Evolutionary conservation across 2,888 invertebrate genomes (phyloP), one percentile per base, ranked within the genome.

Genomic region (Dyspetes luteomarginatus): DNA sequence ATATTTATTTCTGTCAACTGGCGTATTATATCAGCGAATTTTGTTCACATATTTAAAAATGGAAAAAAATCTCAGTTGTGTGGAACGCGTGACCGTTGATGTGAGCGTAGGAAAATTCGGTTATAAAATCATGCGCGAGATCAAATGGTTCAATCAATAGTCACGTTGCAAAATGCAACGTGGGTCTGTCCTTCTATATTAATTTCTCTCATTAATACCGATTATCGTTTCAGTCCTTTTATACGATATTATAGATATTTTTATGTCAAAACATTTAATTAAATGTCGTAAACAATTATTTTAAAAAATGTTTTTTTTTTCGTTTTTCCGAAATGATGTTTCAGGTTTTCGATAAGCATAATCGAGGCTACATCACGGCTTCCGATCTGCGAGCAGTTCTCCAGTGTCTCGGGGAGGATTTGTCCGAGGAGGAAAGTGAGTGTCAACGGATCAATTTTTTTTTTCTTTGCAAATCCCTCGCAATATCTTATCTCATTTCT

Each of bases 401-500:
- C 79, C 97, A 97, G 91, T 97, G 97, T 91, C 93, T 97, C 75
- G 97, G 97, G 1, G 97, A 97, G 91, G 97, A 97, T 89, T 92
- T 97, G 58, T 96, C 96, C 9, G 97, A 97, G 88, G 97, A 97
- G 92, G 97, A 97, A 92, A 97, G 97, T 97, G 91, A 95, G 95
- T 94, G 84, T 77, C 65, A 15, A 60, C 22, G 15, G n/a, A 28
- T 71, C 73, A 22, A 12, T 60, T 50, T 50, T 50, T 50, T 48
- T 28, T 12, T 24, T 19, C 3, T 45, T 0, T 7, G 15, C 48
- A 3, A n/a, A 15, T 5, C 48, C 17, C 19, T 48, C 48, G 17
- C 2, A 5, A 36, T 36, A 5, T 36, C 36, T 5, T 36, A 36
- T 36, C 36, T 36, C 36, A 2, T 12, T 36, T 12, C 7, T 12